A percentile compares a stretch with the other conserved stretches of the same genome.
Conservation (phyloP, 1,140 invertebrate genomes). For the Spodoptera frugiperda region DNA sequence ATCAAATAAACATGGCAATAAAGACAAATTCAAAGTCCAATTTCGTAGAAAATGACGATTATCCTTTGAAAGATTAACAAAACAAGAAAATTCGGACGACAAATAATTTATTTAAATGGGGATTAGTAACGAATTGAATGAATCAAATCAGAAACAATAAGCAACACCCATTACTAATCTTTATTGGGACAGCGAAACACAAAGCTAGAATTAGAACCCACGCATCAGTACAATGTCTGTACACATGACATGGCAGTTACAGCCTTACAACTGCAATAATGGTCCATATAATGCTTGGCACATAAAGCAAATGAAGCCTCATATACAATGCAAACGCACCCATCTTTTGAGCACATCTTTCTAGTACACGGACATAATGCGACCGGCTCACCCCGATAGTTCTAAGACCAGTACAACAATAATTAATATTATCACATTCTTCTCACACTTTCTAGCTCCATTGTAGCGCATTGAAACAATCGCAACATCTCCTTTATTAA, state of each 20-base stretch:
- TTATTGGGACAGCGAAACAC: background rate
- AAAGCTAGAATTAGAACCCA: conserved; percentile 27
- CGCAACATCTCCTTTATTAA: conserved; percentile 61
- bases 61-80: too few species aligned
- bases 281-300: conserved; percentile 6
- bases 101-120: too few species aligned
- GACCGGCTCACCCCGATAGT: conserved; percentile 41
- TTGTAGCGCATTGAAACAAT: conserved; percentile 76
- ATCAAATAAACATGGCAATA: too few species aligned
- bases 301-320: conserved; percentile 18
- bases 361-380: conserved; percentile 40
- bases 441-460: conserved; percentile 80
- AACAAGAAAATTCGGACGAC: too few species aligned
- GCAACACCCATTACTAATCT: too few species aligned
- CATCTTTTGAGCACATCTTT: conserved; percentile 43
- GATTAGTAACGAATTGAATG: too few species aligned
- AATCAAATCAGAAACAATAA: too few species aligned
- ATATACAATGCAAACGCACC: conserved; percentile 26
- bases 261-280: conserved; percentile 3
- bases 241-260: conserved; percentile 3
- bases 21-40: too few species aligned
- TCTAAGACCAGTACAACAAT: conserved; percentile 60
- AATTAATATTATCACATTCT: conserved; percentile 72
- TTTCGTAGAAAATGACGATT: too few species aligned
- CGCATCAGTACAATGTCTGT: conserved; percentile 8